Percentiles rank a stretch among this genome's conserved stretches.
phyloP scores from a whole-genome alignment of 2,888 invertebrate species.

The Mayetiola destructor region DNA sequence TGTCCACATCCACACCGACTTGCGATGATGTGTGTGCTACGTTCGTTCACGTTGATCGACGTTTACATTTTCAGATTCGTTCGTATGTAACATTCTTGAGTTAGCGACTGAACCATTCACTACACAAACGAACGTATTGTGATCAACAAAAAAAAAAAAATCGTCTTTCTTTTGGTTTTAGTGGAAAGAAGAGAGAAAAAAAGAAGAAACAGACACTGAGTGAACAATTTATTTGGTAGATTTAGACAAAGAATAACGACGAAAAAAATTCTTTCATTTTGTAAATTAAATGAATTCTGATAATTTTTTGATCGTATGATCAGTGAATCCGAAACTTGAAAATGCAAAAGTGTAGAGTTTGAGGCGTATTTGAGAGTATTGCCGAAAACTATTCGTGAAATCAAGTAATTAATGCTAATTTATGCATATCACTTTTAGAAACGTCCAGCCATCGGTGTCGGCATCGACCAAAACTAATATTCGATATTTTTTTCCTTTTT shows the following conservation, averaged over 20 bases:
- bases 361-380: not conserved
- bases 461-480: not conserved
- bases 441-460: not conserved
- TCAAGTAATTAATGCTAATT: conserved; percentile 5
- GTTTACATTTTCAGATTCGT: conserved; percentile 12
- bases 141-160: too few relatives aligned
- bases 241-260: not conserved
- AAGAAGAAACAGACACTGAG: not conserved
- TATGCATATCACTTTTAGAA: not conserved
- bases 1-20: not conserved
- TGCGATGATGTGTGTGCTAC: not conserved
- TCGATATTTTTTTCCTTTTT: not conserved
- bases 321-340: too few relatives aligned
- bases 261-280: too few relatives aligned
- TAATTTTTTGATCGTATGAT: not conserved
- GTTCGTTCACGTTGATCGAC: too few relatives aligned
- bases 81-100: conserved; percentile 12
- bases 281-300: not conserved
- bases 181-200: too few relatives aligned
- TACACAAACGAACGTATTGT: too few relatives aligned
- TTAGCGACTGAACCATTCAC: not conserved
- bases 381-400: not conserved
- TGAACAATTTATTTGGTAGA: not conserved
- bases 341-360: not conserved
- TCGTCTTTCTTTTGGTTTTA: too few relatives aligned